Evolutionary conservation across 2,888 invertebrate species (phyloP), one percentile per base, ranked within the genome.

Genomic region (Drosophila neutralis): DNA sequence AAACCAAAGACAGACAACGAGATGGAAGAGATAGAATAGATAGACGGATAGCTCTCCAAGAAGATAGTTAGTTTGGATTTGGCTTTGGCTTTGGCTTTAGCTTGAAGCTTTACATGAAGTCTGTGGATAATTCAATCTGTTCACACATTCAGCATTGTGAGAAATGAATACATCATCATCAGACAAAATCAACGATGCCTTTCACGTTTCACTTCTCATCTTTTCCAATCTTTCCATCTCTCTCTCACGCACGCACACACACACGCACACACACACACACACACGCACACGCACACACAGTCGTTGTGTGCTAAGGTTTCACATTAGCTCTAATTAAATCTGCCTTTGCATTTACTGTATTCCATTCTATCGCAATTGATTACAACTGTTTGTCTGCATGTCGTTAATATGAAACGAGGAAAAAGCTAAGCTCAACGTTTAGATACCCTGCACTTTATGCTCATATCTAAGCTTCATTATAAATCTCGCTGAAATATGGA

Each of bases 141-240:
- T 84, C 85, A 66, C 78, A 56, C 56, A 29, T 56, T 38, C 38
- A 76, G 76, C 60, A 73, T 68, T 86, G 82, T 89, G 87, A 84
- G 87, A 85, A 85, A 85, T 85, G 73, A 89, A 85, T 89, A 85
- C 89, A 87, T 87, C 89, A 68, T 69, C 68, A 69, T 86, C 79
- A 75, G 68, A 69, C 59, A 76, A 76, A 21, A 73, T 73, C 76
- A 78, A 72, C 82, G 68, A 49, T 70, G 67, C 72, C 77, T 80
- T 78, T 80, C 79, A 69, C 69, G 52, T 54, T 64, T 56, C 56
- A 24, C 45, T 18, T 29, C 56, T 24, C 54, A 21, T 49, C 27
- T 27, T 29, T 64, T 67, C 63, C 69, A 35, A 5, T 29, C 33
- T n/a, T 11, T 31, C n/a, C 53, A 35, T 58, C 38, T 52, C 31